Conservation (phyloP, 2,797 vertebrate genomes). For the Diplodus puntazzo region DNA sequence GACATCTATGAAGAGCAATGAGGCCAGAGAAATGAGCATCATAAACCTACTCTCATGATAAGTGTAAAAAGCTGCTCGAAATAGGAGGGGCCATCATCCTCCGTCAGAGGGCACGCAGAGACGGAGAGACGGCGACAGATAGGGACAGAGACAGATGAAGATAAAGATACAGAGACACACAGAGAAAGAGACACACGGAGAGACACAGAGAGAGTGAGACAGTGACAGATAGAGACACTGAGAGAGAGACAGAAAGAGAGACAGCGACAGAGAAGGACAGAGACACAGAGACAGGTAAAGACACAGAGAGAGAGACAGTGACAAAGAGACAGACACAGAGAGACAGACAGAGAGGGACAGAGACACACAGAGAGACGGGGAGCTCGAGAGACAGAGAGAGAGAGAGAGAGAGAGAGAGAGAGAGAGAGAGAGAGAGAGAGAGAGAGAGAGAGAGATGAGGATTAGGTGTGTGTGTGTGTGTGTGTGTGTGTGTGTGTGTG, state of each 20-base stretch:
- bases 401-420: no score
- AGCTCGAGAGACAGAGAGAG: no score
- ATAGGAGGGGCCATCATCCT: conserved; percentile 26
- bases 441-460: conserved; percentile 6
- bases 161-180: no score
- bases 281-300: no score
- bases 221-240: neutral
- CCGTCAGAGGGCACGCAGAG: conserved; percentile 18
- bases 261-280: neutral
- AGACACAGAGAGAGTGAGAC: no score
- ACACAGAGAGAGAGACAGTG: no score
- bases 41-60: conserved; percentile 73
- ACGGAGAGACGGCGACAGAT: neutral
- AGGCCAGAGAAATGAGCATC: conserved; percentile 62
- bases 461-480: conserved; percentile 38
- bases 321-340: no score
- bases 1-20: conserved; percentile 74
- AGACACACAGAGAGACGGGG: neutral
- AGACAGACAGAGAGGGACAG: no score
- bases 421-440: no score
- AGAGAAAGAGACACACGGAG: neutral
- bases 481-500: neutral
- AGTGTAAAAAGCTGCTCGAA: conserved; percentile 52
- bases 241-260: neutral
- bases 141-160: neutral